These are phyloP conservation scores for Morpho helenor DNA, from an alignment of 2,888 invertebrate species.

Conservation along the genomic window DNA sequence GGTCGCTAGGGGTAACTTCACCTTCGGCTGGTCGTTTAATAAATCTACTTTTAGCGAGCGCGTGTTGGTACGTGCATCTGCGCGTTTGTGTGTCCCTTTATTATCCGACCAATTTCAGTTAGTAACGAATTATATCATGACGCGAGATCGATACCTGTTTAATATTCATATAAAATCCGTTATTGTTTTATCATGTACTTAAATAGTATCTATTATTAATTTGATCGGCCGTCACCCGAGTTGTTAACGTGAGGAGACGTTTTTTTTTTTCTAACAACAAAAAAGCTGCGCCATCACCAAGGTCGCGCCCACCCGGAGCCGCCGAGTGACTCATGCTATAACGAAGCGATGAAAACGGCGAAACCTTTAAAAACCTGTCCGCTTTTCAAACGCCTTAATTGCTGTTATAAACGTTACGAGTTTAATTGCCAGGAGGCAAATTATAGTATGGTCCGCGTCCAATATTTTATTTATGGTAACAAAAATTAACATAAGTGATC, in stretches of 20 bases:
- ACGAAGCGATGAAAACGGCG: slow-evolving; percentile 13
- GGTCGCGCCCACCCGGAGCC: slow-evolving; percentile 22
- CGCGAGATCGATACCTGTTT: no score
- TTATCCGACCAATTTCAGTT: no score
- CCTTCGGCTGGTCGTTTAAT: no score
- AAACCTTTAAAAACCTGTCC: slow-evolving; percentile 11
- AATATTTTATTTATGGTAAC: neutral
- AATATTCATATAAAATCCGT: no score
- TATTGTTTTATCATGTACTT: no score
- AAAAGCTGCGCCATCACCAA: slow-evolving; percentile 12
- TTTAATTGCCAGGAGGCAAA: neutral
- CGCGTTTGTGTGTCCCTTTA: no score
- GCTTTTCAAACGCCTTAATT: slow-evolving; percentile 1
- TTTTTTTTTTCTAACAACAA: slow-evolving; percentile 16
- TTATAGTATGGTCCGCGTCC: neutral
- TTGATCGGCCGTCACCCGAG: slow-evolving; percentile 1
- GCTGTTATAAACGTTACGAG: neutral
- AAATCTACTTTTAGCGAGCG: no score
- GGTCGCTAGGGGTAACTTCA: no score
- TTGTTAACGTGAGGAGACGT: slow-evolving; percentile 7
- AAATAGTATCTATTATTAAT: no score
- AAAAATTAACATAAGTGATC: slow-evolving; percentile 1
- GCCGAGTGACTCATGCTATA: neutral
- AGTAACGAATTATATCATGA: no score
- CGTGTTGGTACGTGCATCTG: no score